phyloP scores from a whole-genome alignment of 2,113 vertebrate species.

The Podarcis muralis region DNA sequence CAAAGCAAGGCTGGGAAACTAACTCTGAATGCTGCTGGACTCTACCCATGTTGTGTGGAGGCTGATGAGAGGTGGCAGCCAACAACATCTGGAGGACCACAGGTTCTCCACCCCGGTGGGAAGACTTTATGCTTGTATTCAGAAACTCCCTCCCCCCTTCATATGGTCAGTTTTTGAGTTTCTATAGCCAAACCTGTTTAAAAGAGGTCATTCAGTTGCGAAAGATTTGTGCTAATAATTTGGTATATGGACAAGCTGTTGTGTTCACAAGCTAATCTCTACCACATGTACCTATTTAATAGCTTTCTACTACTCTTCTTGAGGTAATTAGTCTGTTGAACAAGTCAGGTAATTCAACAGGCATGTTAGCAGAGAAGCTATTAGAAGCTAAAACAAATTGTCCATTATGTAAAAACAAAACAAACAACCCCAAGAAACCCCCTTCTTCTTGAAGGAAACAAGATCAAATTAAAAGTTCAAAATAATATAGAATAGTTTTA shows the following conservation, averaged over 20 bases:
- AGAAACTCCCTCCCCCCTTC: background rate
- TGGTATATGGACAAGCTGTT: conserved; percentile 35
- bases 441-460: conserved; percentile 24
- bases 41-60: too few species aligned
- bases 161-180: conserved; percentile 8
- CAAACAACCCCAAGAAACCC: background rate
- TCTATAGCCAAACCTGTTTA: conserved; percentile 10
- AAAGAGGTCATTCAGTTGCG: conserved; percentile 29
- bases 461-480: background rate
- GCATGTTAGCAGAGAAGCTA: conserved; percentile 28
- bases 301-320: conserved; percentile 25
- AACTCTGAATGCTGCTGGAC: too few species aligned
- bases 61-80: too few species aligned
- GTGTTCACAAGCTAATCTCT: conserved; percentile 41
- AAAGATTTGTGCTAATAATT: conserved; percentile 19
- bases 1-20: background rate
- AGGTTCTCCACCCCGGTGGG: too few species aligned
- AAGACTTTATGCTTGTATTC: too few species aligned
- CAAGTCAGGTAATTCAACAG: conserved; percentile 48
- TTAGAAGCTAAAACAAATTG: conserved; percentile 44
- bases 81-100: too few species aligned
- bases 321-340: conserved; percentile 41
- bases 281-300: conserved; percentile 22
- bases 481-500: background rate
- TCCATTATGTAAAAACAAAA: background rate